These are phyloP conservation scores for Ridgeia piscesae DNA, from an alignment of 1,140 invertebrate species.

Conservation along the genomic window DNA sequence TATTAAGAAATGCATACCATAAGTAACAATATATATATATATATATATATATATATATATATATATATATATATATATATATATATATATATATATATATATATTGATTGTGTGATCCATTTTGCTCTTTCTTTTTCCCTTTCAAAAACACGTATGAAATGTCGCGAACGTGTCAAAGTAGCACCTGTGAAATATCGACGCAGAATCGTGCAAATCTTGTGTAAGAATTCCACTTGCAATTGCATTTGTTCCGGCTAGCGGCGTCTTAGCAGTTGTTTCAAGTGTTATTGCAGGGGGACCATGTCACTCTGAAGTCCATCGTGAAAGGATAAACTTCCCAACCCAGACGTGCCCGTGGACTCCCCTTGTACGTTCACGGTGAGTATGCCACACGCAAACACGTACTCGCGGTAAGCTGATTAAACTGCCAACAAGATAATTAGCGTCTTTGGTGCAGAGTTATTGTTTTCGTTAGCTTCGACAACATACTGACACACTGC, in stretches of 20 bases:
- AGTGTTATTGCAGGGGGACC: background rate
- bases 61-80: no score
- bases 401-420: background rate
- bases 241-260: background rate
- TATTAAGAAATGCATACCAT: no score
- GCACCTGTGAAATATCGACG: background rate
- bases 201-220: background rate
- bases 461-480: background rate
- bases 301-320: background rate
- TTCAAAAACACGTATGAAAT: background rate
- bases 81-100: no score
- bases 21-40: no score
- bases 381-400: background rate
- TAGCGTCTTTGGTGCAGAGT: background rate
- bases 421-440: constrained; percentile 1
- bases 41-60: no score
- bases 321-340: background rate
- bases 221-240: background rate
- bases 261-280: background rate
- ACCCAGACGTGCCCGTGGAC: background rate
- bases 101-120: no score
- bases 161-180: background rate
- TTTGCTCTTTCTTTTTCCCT: background rate
- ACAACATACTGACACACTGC: background rate
- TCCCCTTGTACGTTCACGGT: background rate